Evolutionary conservation across 1,140 invertebrate species (phyloP).

Genomic region (Caenorhabditis briggsae): DNA sequence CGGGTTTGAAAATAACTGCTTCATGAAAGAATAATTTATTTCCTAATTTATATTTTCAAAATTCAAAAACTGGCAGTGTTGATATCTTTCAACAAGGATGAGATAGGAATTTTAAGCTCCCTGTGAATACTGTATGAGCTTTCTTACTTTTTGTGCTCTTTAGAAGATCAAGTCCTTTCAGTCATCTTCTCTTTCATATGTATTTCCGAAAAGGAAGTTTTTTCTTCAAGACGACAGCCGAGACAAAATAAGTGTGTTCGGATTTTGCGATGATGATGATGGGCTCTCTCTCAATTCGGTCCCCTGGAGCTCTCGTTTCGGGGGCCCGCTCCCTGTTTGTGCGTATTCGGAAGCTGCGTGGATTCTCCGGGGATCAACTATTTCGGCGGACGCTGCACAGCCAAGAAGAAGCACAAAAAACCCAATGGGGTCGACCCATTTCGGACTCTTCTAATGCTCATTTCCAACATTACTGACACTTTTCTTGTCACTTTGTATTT

Average conservation of each 20-base stretch:
- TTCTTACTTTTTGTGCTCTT: neutral
- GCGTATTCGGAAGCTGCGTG: conserved; percentile 30
- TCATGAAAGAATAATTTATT: too few relatives aligned
- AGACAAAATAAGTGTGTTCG: conserved; percentile 55
- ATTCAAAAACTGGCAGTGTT: too few relatives aligned
- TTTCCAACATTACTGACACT: conserved; percentile 44
- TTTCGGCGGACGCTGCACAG: conserved; percentile 27
- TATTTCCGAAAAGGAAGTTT: conserved; percentile 55
- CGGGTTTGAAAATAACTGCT: too few relatives aligned
- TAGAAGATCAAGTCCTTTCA: neutral
- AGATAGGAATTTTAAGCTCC: neutral
- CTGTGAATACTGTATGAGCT: neutral
- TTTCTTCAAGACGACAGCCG: conserved; percentile 25
- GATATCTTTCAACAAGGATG: too few relatives aligned
- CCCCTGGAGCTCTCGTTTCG: conserved; percentile 30
- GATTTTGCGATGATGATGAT: conserved; percentile 47
- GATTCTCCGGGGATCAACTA: conserved; percentile 50
- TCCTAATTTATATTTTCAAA: too few relatives aligned
- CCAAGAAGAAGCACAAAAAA: conserved; percentile 16
- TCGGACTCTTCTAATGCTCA: conserved; percentile 37
- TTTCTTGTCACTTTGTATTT: conserved; percentile 38
- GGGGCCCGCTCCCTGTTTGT: conserved; percentile 33
- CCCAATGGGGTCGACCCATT: conserved; percentile 32
- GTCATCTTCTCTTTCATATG: conserved; percentile 2
- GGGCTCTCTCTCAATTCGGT: conserved; percentile 19